Evolutionary conservation across 2,113 vertebrate species (phyloP).

Genomic region (Agapornis roseicollis): DNA sequence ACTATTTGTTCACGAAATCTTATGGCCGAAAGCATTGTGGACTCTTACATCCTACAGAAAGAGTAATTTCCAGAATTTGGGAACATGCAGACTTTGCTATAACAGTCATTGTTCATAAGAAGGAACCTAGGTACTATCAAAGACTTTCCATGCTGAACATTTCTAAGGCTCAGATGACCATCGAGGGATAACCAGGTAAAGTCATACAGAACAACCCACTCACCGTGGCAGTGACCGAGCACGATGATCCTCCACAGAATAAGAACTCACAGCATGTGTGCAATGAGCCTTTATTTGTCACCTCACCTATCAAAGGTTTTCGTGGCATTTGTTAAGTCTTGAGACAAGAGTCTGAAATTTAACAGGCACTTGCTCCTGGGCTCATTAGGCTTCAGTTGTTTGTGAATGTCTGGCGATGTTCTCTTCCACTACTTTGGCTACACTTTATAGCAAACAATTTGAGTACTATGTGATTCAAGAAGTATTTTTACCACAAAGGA

Average conservation of each 20-base stretch:
- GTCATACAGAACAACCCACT: not conserved
- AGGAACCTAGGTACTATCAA: not conserved
- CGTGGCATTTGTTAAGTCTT: not conserved
- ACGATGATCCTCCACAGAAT: not conserved
- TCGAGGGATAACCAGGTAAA: not conserved
- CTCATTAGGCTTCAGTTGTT: slow-evolving; percentile 62
- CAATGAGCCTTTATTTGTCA: slow-evolving; percentile 46
- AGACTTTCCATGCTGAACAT: not conserved
- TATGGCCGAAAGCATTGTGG: not conserved
- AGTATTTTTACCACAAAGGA: not conserved
- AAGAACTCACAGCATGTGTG: slow-evolving; percentile 1
- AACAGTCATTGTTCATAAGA: not conserved
- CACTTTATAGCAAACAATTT: not conserved
- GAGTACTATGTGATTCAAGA: not conserved
- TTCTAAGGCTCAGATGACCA: not conserved
- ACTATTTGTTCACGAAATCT: not conserved
- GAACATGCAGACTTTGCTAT: not conserved
- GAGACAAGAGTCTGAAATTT: slow-evolving; percentile 5
- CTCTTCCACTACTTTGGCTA: not conserved
- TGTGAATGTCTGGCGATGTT: not conserved
- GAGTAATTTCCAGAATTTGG: not conserved
- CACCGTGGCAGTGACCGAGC: not conserved
- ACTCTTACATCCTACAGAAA: not conserved
- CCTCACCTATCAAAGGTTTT: not conserved
- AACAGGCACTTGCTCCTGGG: slow-evolving; percentile 19